Conservation (phyloP, 2,113 vertebrate genomes). For the Zapus hudsonius region DNA sequence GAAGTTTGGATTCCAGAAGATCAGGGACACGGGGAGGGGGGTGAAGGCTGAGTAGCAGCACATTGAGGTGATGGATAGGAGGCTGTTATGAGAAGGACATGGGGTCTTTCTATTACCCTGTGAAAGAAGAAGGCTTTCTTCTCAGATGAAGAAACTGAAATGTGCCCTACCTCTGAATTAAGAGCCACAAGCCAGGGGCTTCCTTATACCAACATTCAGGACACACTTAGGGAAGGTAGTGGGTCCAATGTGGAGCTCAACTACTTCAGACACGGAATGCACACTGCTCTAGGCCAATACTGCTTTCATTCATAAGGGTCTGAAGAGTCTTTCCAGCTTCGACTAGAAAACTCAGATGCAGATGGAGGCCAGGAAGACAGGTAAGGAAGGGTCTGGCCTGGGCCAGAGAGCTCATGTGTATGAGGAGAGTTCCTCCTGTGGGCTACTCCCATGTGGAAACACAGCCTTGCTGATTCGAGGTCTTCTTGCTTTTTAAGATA, state of each 20-base stretch:
- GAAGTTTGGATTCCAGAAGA: background rate
- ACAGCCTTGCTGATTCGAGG: background rate
- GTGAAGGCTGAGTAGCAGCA: background rate
- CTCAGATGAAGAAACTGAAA: background rate
- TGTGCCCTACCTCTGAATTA: background rate
- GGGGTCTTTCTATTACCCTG: background rate
- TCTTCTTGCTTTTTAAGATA: background rate
- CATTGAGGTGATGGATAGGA: background rate
- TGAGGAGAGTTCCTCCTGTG: background rate
- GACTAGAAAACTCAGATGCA: background rate
- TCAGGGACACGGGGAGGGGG: background rate
- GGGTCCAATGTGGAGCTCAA: background rate
- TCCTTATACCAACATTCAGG: background rate
- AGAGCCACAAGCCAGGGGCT: too few species aligned
- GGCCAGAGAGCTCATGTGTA: background rate
- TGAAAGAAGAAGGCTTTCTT: background rate
- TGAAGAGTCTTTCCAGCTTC: background rate
- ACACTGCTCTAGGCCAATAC: background rate
- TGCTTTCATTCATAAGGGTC: background rate
- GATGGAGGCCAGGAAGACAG: fast-evolving
- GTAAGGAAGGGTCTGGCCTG: background rate
- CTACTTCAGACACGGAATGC: background rate
- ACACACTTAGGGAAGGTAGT: background rate
- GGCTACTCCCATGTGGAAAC: too few species aligned
- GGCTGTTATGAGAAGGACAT: too few species aligned